Conservation (phyloP, 1,140 invertebrate species). For the Drosophila leontia region DNA sequence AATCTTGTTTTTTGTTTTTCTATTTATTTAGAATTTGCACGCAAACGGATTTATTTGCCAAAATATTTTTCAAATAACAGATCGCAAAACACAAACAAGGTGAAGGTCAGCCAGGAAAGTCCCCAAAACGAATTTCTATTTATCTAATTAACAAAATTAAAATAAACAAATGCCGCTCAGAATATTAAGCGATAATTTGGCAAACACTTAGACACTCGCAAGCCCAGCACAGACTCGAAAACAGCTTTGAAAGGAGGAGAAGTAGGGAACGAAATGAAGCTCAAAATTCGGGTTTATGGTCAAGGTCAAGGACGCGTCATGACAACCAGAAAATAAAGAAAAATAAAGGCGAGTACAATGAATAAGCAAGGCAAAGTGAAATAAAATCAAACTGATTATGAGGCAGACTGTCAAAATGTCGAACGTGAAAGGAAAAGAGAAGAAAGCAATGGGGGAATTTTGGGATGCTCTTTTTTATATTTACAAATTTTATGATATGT, state of each 20-base stretch:
- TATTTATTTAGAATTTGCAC: slow-evolving; percentile 66
- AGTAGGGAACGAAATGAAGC: slow-evolving; percentile 36
- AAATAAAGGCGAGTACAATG: slow-evolving; percentile 9
- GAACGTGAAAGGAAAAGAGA: slow-evolving; percentile 13
- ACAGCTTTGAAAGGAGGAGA: slow-evolving; percentile 56
- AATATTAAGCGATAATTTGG: slow-evolving; percentile 71
- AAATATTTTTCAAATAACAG: slow-evolving; percentile 39
- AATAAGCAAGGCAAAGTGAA: slow-evolving; percentile 42
- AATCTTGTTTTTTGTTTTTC: slow-evolving; percentile 25
- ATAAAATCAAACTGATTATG: slow-evolving; percentile 58
- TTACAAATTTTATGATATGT: not conserved
- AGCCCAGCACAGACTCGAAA: slow-evolving; percentile 24
- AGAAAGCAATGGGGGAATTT: slow-evolving; percentile 6
- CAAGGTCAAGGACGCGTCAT: slow-evolving; percentile 73
- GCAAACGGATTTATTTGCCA: slow-evolving; percentile 58
- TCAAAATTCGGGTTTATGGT: slow-evolving; percentile 66
- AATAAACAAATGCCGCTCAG: slow-evolving; percentile 58
- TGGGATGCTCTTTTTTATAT: slow-evolving; percentile 6
- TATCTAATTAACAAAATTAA: slow-evolving; percentile 76
- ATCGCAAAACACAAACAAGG: slow-evolving; percentile 12
- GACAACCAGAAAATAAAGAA: slow-evolving; percentile 33
- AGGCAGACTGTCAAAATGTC: slow-evolving; percentile 40
- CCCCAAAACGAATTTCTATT: slow-evolving; percentile 56
- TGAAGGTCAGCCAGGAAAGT: slow-evolving; percentile 31
- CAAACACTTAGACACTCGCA: slow-evolving; percentile 43